A percentile compares a stretch with the other conserved stretches of the same genome.
Conservation (phyloP, 2,113 vertebrate species). For the Ictidomys tridecemlineatus region DNA sequence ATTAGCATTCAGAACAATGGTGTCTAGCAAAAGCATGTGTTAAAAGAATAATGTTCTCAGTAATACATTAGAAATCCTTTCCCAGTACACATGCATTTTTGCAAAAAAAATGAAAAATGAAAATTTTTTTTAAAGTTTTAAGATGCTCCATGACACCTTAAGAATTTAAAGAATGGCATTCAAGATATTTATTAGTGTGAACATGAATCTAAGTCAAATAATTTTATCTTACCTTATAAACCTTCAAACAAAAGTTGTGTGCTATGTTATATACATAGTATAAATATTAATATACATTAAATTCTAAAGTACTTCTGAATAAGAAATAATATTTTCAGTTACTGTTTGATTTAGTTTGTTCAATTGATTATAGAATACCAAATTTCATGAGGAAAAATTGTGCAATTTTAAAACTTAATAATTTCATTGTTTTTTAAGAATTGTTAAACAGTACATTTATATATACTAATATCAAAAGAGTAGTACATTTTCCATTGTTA, state of each 20-base stretch:
- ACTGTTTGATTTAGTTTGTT: background rate
- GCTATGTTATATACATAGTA: background rate
- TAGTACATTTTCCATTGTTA: background rate
- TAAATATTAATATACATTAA: background rate
- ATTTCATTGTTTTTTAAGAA: background rate
- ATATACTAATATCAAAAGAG: background rate
- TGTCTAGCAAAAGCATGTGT: conserved; percentile 65
- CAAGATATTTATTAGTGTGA: background rate
- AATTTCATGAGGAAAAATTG: background rate
- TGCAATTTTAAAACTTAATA: background rate
- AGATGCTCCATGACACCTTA: background rate
- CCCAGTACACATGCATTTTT: background rate
- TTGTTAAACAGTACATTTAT: background rate
- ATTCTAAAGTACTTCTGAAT: background rate
- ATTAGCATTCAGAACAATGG: conserved; percentile 67
- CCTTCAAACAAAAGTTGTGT: background rate
- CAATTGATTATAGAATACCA: background rate
- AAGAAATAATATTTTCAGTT: background rate
- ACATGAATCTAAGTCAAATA: background rate
- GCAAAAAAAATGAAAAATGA: background rate
- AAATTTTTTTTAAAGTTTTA: background rate
- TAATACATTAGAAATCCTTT: conserved; percentile 47
- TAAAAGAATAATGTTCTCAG: conserved; percentile 65
- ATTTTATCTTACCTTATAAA: background rate
- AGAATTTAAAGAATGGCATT: background rate